Conservation (phyloP, 92 coral and sea anemone genomes). For the Zoanthus sociatus region DNA sequence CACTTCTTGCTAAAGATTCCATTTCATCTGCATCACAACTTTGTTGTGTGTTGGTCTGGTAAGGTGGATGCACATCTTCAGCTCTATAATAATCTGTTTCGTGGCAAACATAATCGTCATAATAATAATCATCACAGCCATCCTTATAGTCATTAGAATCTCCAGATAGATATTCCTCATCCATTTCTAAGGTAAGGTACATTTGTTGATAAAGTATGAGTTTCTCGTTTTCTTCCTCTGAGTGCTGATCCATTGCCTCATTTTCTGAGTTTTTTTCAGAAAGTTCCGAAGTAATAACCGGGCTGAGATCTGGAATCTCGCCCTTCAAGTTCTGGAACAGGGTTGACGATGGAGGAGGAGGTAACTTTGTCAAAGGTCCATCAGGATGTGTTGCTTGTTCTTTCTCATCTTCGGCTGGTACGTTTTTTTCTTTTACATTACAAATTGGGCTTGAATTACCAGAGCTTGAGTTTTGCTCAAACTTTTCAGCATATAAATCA, state of each 20-base stretch:
- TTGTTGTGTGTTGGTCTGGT: neutral
- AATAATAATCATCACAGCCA: neutral
- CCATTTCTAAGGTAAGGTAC: slow-evolving; percentile 45
- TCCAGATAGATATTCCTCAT: neutral
- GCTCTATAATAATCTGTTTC: slow-evolving; percentile 13
- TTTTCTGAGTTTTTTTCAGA: neutral
- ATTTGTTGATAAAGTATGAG: slow-evolving; percentile 14
- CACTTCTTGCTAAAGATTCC: neutral
- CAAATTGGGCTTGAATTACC: neutral
- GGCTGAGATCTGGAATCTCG: slow-evolving; percentile 25
- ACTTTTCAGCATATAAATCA: neutral
- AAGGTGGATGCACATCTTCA: neutral
- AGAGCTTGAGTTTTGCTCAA: neutral
- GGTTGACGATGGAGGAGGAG: slow-evolving; percentile 74
- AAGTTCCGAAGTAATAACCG: neutral
- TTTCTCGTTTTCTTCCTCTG: slow-evolving; percentile 13
- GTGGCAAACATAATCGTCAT: neutral
- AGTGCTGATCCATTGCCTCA: neutral
- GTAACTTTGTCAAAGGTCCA: slow-evolving; percentile 38
- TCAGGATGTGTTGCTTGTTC: neutral
- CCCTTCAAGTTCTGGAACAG: slow-evolving; percentile 51
- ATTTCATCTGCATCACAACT: neutral
- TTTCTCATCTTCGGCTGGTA: neutral
- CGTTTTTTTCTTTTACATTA: neutral
- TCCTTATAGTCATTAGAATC: neutral